phyloP scores from a whole-genome alignment of 2,113 vertebrate species.

The Gymnocephalus cernua region DNA sequence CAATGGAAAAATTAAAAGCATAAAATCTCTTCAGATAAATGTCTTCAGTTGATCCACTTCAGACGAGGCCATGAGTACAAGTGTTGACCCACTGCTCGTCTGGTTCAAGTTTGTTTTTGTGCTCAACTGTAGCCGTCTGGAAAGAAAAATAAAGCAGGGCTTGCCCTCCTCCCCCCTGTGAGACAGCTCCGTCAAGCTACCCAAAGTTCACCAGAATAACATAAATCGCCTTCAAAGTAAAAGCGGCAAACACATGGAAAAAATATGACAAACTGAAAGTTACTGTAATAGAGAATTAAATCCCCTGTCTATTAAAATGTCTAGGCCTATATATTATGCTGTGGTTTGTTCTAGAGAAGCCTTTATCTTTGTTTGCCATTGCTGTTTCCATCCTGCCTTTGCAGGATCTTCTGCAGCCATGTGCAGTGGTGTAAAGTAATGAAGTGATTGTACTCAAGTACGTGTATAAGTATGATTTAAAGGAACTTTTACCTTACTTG shows the following conservation, averaged over 20 bases:
- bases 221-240: conserved; percentile 64
- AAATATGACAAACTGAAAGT: neutral
- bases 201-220: neutral
- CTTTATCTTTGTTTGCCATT: neutral
- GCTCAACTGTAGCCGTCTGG: conserved; percentile 55
- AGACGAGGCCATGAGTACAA: neutral
- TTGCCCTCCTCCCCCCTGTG: conserved; percentile 69
- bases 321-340: neutral
- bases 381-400: neutral
- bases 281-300: neutral
- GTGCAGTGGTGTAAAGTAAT: neutral
- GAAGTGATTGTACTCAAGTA: no score
- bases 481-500: no score
- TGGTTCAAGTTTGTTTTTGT: conserved; percentile 75
- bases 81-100: conserved; percentile 39
- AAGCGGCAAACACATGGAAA: neutral
- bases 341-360: neutral
- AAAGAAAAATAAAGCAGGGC: conserved; percentile 77
- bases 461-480: no score
- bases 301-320: no score
- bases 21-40: conserved; percentile 7
- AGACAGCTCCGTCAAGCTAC: neutral
- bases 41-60: conserved; percentile 10
- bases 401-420: neutral
- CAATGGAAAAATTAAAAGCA: conserved; percentile 4